These are phyloP conservation scores for Amia ocellicauda DNA, from an alignment of 2,113 vertebrate genomes.

Conservation along the genomic window DNA sequence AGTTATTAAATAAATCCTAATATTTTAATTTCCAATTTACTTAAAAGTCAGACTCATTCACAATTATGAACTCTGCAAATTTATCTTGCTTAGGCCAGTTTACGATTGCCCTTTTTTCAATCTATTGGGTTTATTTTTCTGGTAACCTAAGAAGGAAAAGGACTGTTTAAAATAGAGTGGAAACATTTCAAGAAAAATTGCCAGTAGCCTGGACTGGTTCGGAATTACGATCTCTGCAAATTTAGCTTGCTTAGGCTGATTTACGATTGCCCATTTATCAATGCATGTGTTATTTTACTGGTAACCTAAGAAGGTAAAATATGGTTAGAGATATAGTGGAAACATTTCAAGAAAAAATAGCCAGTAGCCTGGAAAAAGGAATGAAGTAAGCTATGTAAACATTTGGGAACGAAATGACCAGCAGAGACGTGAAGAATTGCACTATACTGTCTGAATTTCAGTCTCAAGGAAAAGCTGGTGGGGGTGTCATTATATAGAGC, in stretches of 20 bases:
- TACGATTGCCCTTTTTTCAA: conserved; percentile 60
- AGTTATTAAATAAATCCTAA: conserved; percentile 58
- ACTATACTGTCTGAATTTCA: neutral
- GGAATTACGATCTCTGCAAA: conserved; percentile 56
- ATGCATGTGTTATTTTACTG: conserved; percentile 48
- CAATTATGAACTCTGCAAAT: conserved; percentile 58
- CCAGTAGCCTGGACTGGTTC: conserved; percentile 42
- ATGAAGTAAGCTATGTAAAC: neutral
- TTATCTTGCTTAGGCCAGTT: conserved; percentile 62
- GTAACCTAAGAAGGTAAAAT: no score
- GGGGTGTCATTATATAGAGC: neutral
- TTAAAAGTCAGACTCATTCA: conserved; percentile 62
- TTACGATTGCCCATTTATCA: conserved; percentile 61
- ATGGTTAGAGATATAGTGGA: conserved; percentile 41
- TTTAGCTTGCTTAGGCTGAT: conserved; percentile 63
- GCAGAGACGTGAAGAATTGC: neutral
- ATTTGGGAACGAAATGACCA: neutral
- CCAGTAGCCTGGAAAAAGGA: conserved; percentile 22
- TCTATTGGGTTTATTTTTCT: conserved; percentile 48
- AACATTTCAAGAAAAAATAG: conserved; percentile 47
- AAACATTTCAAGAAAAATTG: conserved; percentile 49
- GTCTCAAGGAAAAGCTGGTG: neutral
- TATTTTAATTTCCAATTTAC: conserved; percentile 50
- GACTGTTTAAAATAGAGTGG: conserved; percentile 35
- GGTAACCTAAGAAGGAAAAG: no score